phyloP scores from a whole-genome alignment of 2,888 invertebrate genomes.

The Parnassius smintheus region DNA sequence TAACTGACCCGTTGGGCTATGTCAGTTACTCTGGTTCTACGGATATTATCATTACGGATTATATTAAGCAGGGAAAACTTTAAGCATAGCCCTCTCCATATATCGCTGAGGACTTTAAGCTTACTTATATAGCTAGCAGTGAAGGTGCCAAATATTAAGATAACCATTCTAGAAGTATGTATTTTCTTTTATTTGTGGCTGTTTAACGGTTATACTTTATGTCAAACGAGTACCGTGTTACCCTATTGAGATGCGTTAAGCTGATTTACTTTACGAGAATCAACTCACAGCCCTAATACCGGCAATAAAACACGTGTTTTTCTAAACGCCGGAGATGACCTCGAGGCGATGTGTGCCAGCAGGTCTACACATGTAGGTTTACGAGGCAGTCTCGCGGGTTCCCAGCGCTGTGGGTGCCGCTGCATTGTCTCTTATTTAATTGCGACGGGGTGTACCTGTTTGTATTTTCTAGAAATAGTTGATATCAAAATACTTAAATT shows the following conservation, averaged over 20 bases:
- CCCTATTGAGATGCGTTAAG: constrained; percentile 9
- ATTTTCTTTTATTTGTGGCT: neutral
- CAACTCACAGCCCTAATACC: constrained; percentile 21
- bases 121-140: too few relatives aligned
- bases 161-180: too few relatives aligned
- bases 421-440: constrained; percentile 52
- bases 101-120: too few relatives aligned
- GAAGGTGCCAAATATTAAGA: too few relatives aligned
- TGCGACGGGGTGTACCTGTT: constrained; percentile 45
- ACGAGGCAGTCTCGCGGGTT: constrained; percentile 51
- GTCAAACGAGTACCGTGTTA: constrained; percentile 5
- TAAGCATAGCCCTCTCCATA: too few relatives aligned
- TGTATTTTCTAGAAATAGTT: constrained; percentile 50
- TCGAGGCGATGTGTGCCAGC: constrained; percentile 60
- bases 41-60: too few relatives aligned
- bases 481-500: too few relatives aligned
- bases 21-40: too few relatives aligned
- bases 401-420: constrained; percentile 49
- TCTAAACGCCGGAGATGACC: constrained; percentile 37
- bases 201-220: constrained; percentile 1
- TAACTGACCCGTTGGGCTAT: too few relatives aligned
- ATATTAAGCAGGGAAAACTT: too few relatives aligned
- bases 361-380: constrained; percentile 71
- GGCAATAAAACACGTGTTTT: constrained; percentile 33
- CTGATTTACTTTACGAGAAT: constrained; percentile 14